Conservation (phyloP, 2,113 vertebrate genomes). For the Dinomys branickii region DNA sequence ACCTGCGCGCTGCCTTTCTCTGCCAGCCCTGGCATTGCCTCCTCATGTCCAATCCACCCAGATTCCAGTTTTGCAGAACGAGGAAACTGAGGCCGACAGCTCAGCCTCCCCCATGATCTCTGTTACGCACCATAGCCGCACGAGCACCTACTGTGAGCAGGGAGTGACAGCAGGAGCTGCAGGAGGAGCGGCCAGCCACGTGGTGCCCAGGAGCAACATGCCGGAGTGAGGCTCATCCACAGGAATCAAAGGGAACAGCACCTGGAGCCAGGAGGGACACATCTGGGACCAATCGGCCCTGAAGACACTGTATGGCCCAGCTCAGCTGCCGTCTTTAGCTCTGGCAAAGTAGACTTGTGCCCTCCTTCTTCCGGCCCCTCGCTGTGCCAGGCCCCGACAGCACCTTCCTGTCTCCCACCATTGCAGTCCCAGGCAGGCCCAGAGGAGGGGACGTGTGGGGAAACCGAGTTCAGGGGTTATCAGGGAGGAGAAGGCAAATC, state of each 20-base stretch:
- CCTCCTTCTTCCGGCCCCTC: not conserved
- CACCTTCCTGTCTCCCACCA: too few species aligned
- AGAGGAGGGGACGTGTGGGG: not conserved
- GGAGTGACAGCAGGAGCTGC: not conserved
- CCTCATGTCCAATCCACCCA: accelerated
- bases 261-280: not conserved
- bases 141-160: accelerated
- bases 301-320: not conserved
- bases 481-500: not conserved
- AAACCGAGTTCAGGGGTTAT: accelerated
- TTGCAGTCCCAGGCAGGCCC: not conserved
- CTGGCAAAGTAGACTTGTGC: not conserved
- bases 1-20: not conserved
- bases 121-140: not conserved
- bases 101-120: too few species aligned
- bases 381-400: not conserved
- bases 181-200: not conserved
- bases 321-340: not conserved
- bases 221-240: accelerated
- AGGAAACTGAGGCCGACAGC: not conserved
- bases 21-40: accelerated
- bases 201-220: not conserved
- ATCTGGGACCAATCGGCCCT: not conserved
- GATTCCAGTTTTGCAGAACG: not conserved
- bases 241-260: not conserved